Conservation (phyloP, 2,797 vertebrate genomes). For the Enteromius treurensis region DNA sequence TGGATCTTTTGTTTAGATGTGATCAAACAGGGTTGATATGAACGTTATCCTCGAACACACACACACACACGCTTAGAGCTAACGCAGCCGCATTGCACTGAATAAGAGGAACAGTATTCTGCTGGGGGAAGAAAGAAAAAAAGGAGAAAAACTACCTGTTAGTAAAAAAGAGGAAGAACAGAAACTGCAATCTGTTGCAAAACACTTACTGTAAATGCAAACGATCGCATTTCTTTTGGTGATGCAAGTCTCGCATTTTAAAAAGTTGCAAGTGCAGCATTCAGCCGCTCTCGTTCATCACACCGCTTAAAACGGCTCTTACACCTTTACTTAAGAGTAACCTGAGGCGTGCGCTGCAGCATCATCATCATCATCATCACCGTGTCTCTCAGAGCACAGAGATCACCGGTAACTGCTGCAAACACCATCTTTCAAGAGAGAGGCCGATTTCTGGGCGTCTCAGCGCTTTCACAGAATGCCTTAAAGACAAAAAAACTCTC, state of each 20-base stretch:
- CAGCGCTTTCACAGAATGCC: slow-evolving; percentile 81
- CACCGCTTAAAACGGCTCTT: background rate
- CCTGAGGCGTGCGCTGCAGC: background rate
- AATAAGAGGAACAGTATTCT: slow-evolving; percentile 37
- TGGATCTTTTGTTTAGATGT: background rate
- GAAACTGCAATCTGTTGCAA: slow-evolving; percentile 63
- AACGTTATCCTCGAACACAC: slow-evolving; percentile 17
- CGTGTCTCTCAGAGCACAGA: background rate
- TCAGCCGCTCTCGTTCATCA: slow-evolving; percentile 14
- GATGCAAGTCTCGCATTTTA: slow-evolving; percentile 57
- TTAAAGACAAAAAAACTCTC: slow-evolving; percentile 82
- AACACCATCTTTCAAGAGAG: slow-evolving; percentile 81
- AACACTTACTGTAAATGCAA: slow-evolving; percentile 62
- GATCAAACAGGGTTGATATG: background rate
- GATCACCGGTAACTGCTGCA: slow-evolving; percentile 46
- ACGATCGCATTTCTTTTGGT: slow-evolving; percentile 54
- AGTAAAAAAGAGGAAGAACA: slow-evolving; percentile 52
- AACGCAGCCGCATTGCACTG: background rate
- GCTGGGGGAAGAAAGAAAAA: background rate
- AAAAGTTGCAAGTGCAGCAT: slow-evolving; percentile 57
- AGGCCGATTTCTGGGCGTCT: slow-evolving; percentile 76
- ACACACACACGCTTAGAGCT: background rate
- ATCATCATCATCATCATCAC: background rate
- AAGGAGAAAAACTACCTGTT: slow-evolving; percentile 44
- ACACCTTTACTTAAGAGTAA: slow-evolving; percentile 19